These are phyloP conservation scores for Passer domesticus DNA, from an alignment of 2,113 vertebrate species.

Conservation along the genomic window DNA sequence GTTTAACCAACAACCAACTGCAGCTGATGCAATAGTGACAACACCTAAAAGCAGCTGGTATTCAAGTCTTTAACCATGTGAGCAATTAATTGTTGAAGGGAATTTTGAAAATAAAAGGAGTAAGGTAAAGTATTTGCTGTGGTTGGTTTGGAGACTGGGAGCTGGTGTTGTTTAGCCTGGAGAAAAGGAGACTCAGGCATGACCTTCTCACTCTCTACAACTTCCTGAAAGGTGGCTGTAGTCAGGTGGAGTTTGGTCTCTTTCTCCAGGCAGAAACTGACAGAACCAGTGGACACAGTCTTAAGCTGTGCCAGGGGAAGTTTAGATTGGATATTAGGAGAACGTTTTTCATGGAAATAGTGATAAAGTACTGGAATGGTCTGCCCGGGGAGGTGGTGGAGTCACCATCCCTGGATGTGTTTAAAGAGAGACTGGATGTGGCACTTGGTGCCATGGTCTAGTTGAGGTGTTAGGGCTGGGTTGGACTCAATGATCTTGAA, in stretches of 20 bases:
- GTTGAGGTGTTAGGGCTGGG: not conserved
- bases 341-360: not conserved
- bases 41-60: not conserved
- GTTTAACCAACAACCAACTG: not conserved
- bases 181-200: not conserved
- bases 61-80: not conserved
- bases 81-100: not conserved
- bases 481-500: not conserved
- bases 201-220: not conserved
- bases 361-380: not conserved
- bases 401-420: not conserved
- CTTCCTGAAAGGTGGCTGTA: not conserved
- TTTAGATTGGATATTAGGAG: not conserved
- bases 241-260: not conserved
- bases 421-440: not conserved
- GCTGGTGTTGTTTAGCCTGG: not conserved
- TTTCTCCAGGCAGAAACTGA: not conserved
- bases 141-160: not conserved
- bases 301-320: not conserved
- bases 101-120: not conserved
- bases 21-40: not conserved
- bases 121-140: not conserved
- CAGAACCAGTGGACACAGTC: not conserved
- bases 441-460: accelerated
- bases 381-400: not conserved